Evolutionary conservation across 2,888 invertebrate genomes (phyloP).

Genomic region (Neoascia interrupta): DNA sequence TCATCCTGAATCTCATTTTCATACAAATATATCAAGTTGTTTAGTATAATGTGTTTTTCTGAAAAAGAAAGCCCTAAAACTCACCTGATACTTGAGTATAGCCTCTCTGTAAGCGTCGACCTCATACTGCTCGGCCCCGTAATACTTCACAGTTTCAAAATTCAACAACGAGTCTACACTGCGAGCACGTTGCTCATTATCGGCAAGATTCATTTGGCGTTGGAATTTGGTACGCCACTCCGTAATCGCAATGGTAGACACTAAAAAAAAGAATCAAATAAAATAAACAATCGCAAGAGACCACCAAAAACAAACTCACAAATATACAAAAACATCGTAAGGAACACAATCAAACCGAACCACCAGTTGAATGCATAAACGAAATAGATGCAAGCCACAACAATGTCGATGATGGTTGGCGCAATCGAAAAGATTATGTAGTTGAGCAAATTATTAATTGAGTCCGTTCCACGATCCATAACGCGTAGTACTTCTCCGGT

Average conservation of each 20-base stretch:
- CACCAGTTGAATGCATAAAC: conserved; percentile 92
- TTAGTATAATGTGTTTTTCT: too few relatives aligned
- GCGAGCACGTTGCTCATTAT: conserved; percentile 94
- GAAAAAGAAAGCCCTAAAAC: too few relatives aligned
- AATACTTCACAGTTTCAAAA: conserved; percentile 99
- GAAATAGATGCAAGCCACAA: conserved; percentile 95
- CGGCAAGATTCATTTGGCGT: conserved; percentile 94
- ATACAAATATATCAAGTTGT: too few relatives aligned
- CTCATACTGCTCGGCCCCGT: conserved; percentile 96
- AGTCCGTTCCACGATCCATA: conserved; percentile 98
- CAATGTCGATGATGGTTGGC: conserved; percentile 95
- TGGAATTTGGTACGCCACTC: conserved; percentile 99
- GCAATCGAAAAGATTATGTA: conserved; percentile 95
- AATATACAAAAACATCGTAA: conserved; percentile 95
- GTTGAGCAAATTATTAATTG: conserved; percentile 95
- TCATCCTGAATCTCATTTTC: too few relatives aligned
- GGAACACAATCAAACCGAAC: conserved; percentile 97
- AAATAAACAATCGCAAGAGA: conserved; percentile 17
- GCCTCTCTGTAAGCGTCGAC: conserved; percentile 90
- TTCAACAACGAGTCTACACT: conserved; percentile 98
- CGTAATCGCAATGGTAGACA: conserved; percentile 92
- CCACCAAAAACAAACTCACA: conserved; percentile 82
- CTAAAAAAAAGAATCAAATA: conserved; percentile 82
- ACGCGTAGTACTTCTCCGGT: conserved; percentile 97
- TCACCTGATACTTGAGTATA: conserved; percentile 91